Conservation (phyloP, 1,140 invertebrate species). For the Papilio machaon region DNA sequence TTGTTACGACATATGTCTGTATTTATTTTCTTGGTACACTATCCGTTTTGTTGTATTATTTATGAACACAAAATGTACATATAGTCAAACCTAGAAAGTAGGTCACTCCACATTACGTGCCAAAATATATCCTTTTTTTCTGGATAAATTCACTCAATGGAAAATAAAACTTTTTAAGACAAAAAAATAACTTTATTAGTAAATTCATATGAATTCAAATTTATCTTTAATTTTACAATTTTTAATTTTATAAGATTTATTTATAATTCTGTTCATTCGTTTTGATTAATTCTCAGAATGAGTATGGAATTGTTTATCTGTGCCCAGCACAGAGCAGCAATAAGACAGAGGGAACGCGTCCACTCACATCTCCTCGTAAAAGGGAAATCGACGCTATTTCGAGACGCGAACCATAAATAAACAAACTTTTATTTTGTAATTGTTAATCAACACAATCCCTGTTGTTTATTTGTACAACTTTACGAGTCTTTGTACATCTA, state of each 20-base stretch:
- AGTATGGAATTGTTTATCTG: constrained; percentile 19
- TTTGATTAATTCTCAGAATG: constrained; percentile 25
- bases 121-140: neutral
- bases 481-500: constrained; percentile 4
- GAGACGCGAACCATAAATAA: constrained; percentile 30
- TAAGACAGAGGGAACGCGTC: constrained; percentile 27
- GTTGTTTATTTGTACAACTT: constrained; percentile 12
- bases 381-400: constrained; percentile 38
- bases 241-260: neutral
- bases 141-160: too few relatives aligned
- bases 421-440: constrained; percentile 34
- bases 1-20: neutral
- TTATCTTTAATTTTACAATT: too few relatives aligned
- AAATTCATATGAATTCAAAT: too few relatives aligned
- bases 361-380: constrained; percentile 39
- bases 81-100: neutral
- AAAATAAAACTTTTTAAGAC: too few relatives aligned
- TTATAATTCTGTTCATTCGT: neutral
- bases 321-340: constrained; percentile 1
- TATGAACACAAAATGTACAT: neutral
- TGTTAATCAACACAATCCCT: constrained; percentile 26
- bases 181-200: too few relatives aligned
- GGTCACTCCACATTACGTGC: neutral
- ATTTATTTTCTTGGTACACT: neutral
- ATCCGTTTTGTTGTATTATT: neutral